These are phyloP conservation scores for Cathartes aura DNA, from an alignment of 2,113 vertebrate genomes.

Conservation along the genomic window DNA sequence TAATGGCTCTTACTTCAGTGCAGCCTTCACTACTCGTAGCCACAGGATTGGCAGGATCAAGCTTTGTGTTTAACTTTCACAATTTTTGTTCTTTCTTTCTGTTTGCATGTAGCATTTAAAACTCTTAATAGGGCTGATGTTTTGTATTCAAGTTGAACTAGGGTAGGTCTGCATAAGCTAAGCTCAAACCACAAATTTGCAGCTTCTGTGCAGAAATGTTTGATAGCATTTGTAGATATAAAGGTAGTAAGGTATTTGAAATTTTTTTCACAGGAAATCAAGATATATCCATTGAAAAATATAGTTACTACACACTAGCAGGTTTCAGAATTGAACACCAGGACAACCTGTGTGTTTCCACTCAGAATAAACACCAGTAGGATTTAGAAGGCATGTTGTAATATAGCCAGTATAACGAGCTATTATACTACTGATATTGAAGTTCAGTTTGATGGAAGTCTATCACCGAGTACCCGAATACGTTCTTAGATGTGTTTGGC, in stretches of 20 bases:
- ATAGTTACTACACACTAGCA: not conserved
- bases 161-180: not conserved
- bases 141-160: not conserved
- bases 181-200: not conserved
- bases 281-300: not conserved
- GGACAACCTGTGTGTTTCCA: not conserved
- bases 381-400: not conserved
- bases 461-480: fast-evolving
- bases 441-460: not conserved
- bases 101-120: not conserved
- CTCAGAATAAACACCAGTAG: not conserved
- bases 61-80: not conserved
- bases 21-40: fast-evolving
- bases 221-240: not conserved
- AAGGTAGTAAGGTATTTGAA: not conserved
- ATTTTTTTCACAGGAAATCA: not conserved
- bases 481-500: not conserved
- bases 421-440: not conserved
- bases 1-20: not conserved
- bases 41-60: not conserved
- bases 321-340: not conserved
- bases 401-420: not conserved
- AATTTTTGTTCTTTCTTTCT: not conserved
- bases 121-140: not conserved
- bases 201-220: not conserved